phyloP scores from a whole-genome alignment of 2,113 vertebrate species.

The Hydropotes inermis region DNA sequence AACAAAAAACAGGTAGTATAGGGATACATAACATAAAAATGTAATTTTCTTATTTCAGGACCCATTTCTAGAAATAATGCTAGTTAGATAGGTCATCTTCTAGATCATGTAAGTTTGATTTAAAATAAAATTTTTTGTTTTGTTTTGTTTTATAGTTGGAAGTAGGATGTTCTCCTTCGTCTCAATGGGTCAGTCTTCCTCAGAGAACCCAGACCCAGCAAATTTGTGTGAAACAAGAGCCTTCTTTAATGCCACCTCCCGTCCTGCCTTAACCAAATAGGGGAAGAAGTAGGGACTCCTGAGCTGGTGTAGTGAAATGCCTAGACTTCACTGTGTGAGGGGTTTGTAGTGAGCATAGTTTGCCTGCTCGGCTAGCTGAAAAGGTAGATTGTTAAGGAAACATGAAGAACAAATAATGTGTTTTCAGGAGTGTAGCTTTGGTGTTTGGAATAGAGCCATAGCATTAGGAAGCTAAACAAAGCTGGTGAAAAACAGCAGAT shows the following conservation, averaged over 20 bases:
- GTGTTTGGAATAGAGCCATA: not conserved
- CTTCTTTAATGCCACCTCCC: not conserved
- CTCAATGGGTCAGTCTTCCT: not conserved
- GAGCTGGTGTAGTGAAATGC: not conserved
- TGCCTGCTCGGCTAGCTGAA: rapidly evolving
- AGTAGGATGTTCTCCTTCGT: not conserved
- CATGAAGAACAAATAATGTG: not conserved
- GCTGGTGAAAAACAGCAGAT: not conserved
- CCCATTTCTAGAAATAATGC: not conserved
- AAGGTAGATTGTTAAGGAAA: not conserved
- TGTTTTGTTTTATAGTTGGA: not conserved
- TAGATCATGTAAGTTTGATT: not conserved
- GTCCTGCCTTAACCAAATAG: not conserved
- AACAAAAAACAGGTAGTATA: not conserved
- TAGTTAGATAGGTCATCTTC: not conserved
- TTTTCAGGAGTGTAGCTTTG: not conserved
- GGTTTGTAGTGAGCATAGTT: not conserved
- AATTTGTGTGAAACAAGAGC: not conserved
- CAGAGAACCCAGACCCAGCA: not conserved
- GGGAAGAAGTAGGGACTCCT: not conserved
- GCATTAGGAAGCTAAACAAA: not conserved
- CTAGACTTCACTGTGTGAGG: rapidly evolving
- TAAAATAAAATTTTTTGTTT: not conserved
- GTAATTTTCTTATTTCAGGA: not conserved
- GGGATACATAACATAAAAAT: not conserved